These are phyloP conservation scores for Alosa alosa DNA, from an alignment of 2,113 vertebrate genomes.

Conservation along the genomic window DNA sequence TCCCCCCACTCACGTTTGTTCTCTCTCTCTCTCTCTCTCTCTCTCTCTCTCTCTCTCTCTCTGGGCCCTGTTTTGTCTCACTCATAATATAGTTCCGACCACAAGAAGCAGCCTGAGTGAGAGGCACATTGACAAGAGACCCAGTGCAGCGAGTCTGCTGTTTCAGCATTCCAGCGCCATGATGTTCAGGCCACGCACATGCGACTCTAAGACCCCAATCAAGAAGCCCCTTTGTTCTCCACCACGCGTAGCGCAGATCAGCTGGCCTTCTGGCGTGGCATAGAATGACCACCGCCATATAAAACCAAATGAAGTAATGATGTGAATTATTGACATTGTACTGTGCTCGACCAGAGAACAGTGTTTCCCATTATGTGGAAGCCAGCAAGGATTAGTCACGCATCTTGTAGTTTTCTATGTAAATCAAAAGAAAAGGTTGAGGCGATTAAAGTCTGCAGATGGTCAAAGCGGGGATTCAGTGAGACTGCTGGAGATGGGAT, in stretches of 20 bases:
- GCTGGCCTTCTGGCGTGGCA: not conserved
- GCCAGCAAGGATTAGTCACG: not conserved
- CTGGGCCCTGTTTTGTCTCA: not conserved
- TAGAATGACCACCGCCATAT: not conserved
- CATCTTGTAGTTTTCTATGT: slow-evolving; percentile 1
- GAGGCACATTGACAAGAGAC: not conserved
- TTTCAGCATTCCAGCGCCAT: not conserved
- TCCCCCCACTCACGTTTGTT: not conserved
- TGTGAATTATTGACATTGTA: not conserved
- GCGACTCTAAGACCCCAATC: slow-evolving; percentile 57
- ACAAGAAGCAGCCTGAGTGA: not conserved
- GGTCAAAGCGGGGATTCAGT: not conserved
- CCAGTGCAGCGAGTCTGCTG: not conserved
- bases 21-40: not conserved
- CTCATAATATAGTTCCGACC: not conserved
- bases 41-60: not conserved
- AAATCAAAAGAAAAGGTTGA: not conserved
- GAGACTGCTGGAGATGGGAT: not conserved
- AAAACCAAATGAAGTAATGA: slow-evolving; percentile 7
- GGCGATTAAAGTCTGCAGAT: not conserved
- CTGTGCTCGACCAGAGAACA: not conserved
- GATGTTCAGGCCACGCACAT: slow-evolving; percentile 21
- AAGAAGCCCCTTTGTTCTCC: slow-evolving; percentile 59
- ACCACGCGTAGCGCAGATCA: not conserved
- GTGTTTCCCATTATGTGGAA: not conserved